Percentiles rank a stretch among this genome's conserved stretches.
These are phyloP conservation scores for Unio delphinus DNA, from an alignment of 2,888 invertebrate genomes.

Conservation along the genomic window DNA sequence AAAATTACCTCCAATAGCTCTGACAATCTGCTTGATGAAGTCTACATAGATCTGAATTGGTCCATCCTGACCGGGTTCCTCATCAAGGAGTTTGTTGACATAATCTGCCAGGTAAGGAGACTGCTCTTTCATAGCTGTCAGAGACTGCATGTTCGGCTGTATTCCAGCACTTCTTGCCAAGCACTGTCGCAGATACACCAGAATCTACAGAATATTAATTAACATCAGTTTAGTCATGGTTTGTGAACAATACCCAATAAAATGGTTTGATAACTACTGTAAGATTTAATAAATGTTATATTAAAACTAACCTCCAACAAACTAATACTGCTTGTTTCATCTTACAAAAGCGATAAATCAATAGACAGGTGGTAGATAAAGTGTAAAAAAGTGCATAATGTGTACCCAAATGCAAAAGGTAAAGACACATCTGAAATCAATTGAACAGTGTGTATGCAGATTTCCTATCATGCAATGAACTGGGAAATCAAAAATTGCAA, in stretches of 20 bases:
- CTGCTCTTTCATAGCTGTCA: slow-evolving; percentile 58
- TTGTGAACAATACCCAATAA: too few species aligned
- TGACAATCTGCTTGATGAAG: slow-evolving; percentile 69
- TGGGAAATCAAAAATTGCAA: too few species aligned
- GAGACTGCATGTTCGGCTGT: slow-evolving; percentile 60
- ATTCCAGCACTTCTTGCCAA: slow-evolving; percentile 79
- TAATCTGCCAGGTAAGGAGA: slow-evolving; percentile 64
- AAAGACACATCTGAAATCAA: too few species aligned
- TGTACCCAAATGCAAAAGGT: too few species aligned
- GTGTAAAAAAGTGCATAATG: too few species aligned
- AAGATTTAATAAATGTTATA: not conserved
- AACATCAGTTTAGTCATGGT: not conserved
- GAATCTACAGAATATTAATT: slow-evolving; percentile 72
- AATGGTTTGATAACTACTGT: too few species aligned
- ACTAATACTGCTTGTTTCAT: too few species aligned
- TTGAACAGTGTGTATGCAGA: too few species aligned
- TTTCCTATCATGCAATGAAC: too few species aligned
- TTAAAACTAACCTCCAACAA: too few species aligned
- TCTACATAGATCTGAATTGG: slow-evolving; percentile 63
- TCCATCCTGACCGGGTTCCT: slow-evolving; percentile 34
- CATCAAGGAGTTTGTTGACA: slow-evolving; percentile 76
- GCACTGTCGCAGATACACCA: slow-evolving; percentile 86
- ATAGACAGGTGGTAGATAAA: too few species aligned
- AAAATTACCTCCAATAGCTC: slow-evolving; percentile 78
- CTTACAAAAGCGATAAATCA: too few species aligned